Conservation (phyloP, 2,888 invertebrate species). For the Yponomeuta sedellus region DNA sequence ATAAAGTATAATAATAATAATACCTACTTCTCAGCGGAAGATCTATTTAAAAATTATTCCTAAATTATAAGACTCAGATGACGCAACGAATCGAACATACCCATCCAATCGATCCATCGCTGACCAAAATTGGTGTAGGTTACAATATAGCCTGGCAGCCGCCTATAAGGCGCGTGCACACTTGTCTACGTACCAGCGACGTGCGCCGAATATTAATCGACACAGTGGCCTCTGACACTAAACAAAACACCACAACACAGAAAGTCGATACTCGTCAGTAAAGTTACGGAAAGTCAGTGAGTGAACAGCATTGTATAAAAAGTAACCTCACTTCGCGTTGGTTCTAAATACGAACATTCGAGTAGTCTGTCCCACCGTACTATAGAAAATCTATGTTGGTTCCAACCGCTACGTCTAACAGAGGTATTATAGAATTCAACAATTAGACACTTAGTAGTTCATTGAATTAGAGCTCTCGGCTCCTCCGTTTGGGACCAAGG, state of each 20-base stretch:
- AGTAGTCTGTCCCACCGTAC: too few relatives aligned
- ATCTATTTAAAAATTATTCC: neutral
- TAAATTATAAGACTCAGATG: neutral
- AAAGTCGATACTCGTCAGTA: neutral
- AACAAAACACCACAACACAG: neutral
- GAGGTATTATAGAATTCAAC: too few relatives aligned
- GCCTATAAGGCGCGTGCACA: constrained; percentile 11
- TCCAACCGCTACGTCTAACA: too few relatives aligned
- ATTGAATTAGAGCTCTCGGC: too few relatives aligned
- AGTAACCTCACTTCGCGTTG: too few relatives aligned
- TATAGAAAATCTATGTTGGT: too few relatives aligned
- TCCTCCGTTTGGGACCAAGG: too few relatives aligned
- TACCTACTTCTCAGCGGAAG: neutral
- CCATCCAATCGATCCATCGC: constrained; percentile 4
- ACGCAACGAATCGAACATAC: constrained; percentile 13
- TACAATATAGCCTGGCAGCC: constrained; percentile 1
- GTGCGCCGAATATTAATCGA: constrained; percentile 15
- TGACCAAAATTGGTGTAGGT: constrained; percentile 8
- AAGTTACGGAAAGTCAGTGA: neutral
- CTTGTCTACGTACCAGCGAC: constrained; percentile 9
- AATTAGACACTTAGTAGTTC: too few relatives aligned
- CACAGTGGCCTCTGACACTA: neutral
- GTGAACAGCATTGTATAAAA: too few relatives aligned
- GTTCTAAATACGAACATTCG: too few relatives aligned
- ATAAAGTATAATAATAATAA: too few relatives aligned